Percentiles rank a stretch among this genome's conserved stretches.
Conservation (phyloP, 2,797 vertebrate genomes). For the Apogon talboti region DNA sequence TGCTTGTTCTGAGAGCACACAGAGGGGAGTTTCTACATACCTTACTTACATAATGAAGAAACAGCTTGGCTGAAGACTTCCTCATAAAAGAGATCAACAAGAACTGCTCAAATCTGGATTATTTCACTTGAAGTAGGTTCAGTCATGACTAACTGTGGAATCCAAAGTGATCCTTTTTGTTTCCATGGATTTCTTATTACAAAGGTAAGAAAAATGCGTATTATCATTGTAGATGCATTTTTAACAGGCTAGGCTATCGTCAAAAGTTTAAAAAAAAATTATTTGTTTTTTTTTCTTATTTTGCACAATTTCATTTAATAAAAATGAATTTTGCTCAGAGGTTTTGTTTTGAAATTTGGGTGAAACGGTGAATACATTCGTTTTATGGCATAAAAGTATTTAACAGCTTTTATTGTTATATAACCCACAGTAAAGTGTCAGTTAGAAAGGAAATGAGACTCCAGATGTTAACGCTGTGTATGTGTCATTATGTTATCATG, state of each 20-base stretch:
- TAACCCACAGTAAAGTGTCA: not conserved
- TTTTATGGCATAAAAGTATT: not conserved
- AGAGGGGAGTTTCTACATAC: not conserved
- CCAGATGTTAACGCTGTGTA: too few species aligned
- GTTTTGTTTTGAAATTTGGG: not conserved
- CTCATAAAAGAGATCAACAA: not conserved
- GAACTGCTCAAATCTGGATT: conserved; percentile 23
- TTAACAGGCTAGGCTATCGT: too few species aligned
- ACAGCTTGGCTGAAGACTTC: conserved; percentile 21
- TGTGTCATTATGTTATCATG: too few species aligned
- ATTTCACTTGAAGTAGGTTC: not conserved
- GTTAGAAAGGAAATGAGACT: conserved; percentile 1
- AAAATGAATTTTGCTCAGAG: not conserved
- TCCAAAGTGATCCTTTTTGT: conserved; percentile 11
- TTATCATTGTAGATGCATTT: too few species aligned
- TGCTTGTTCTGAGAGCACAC: conserved; percentile 27
- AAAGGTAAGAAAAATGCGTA: conserved; percentile 45
- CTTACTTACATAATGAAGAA: conserved; percentile 26
- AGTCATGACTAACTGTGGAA: conserved; percentile 27
- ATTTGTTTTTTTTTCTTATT: not conserved
- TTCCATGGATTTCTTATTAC: conserved; percentile 52
- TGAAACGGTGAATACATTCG: not conserved
- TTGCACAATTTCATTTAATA: not conserved
- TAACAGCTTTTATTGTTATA: not conserved
- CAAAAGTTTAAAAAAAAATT: too few species aligned